Evolutionary conservation across 2,113 vertebrate genomes (phyloP).

Genomic region (Tragulus kanchil): DNA sequence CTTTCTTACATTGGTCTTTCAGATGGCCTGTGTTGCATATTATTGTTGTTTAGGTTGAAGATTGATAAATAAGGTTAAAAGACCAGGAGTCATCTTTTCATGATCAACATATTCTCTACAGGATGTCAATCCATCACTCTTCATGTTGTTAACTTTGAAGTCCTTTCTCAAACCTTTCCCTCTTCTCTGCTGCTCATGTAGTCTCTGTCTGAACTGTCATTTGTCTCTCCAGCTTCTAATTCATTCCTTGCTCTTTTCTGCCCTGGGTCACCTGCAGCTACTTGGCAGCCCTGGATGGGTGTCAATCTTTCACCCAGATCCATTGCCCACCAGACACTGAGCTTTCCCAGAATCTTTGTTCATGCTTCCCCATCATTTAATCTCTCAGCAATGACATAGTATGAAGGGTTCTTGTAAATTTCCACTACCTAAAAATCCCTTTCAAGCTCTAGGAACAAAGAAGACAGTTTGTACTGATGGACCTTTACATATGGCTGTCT

Average conservation of each 20-base stretch:
- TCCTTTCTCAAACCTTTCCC: background rate
- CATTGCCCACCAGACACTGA: background rate
- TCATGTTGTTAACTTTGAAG: background rate
- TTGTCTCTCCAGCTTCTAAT: background rate
- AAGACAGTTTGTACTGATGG: background rate
- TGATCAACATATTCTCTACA: background rate
- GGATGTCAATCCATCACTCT: background rate
- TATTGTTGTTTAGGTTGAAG: background rate
- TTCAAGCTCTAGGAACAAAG: background rate
- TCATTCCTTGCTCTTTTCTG: background rate
- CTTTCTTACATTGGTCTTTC: background rate
- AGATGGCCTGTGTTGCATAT: background rate
- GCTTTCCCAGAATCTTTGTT: background rate
- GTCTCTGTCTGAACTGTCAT: no score
- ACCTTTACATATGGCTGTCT: background rate
- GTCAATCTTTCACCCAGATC: background rate
- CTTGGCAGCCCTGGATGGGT: background rate
- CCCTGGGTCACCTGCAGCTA: background rate
- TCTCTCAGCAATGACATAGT: background rate
- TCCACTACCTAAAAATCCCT: background rate
- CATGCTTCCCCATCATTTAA: background rate
- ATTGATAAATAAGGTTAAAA: background rate
- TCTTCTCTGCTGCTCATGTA: background rate
- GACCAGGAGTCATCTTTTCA: background rate
- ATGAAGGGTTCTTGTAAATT: background rate